Conservation (phyloP, 2,888 invertebrate species). For the Lithophane semibrunnea region DNA sequence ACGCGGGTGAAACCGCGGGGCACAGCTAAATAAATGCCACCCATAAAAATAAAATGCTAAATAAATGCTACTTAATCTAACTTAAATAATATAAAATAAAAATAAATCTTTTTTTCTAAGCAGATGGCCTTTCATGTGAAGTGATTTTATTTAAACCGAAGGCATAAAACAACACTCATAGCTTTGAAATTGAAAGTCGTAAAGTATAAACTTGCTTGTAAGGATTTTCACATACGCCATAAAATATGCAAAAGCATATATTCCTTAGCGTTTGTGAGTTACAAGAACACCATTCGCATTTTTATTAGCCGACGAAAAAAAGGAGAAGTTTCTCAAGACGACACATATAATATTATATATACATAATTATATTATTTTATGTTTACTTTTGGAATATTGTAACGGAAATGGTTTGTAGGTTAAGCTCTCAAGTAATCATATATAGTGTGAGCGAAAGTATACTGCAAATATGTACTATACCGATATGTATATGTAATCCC, state of each 20-base stretch:
- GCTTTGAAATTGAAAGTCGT: background rate
- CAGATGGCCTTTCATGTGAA: background rate
- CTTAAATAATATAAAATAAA: no score
- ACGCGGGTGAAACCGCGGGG: no score
- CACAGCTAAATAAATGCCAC: no score
- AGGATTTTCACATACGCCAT: background rate
- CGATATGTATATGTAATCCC: background rate
- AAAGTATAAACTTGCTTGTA: background rate
- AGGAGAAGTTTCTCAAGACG: background rate
- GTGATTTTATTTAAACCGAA: background rate
- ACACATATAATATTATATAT: background rate
- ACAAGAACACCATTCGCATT: background rate
- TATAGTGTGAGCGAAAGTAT: slow-evolving; percentile 7
- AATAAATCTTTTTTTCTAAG: background rate
- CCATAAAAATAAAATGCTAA: no score
- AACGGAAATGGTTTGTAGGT: slow-evolving; percentile 17
- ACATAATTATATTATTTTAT: no score
- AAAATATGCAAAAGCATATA: background rate
- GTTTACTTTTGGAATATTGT: background rate
- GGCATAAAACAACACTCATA: no score
- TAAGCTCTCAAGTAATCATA: slow-evolving; percentile 6
- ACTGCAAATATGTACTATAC: background rate
- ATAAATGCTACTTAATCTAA: background rate
- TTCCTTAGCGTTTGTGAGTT: background rate
- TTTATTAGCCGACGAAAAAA: background rate